phyloP scores from a whole-genome alignment of 2,888 invertebrate genomes.

The Gisinianus flammeolus region DNA sequence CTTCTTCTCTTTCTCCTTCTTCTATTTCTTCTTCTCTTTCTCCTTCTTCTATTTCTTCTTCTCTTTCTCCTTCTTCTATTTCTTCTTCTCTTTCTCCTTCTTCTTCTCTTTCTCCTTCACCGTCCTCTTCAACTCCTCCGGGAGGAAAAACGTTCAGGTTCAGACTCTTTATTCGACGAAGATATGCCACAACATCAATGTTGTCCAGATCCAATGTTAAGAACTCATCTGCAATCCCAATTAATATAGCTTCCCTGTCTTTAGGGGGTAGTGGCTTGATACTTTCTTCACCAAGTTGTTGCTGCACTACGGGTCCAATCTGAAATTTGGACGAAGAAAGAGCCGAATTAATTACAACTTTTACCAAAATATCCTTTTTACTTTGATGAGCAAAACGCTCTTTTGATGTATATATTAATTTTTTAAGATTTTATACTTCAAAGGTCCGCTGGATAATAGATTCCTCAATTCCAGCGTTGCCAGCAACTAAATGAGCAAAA shows the following conservation, averaged over 20 bases:
- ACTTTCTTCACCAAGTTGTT: neutral
- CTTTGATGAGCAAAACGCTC: neutral
- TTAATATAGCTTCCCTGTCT: constrained; percentile 29
- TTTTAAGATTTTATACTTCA: neutral
- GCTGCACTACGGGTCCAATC: constrained; percentile 3
- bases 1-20: no score
- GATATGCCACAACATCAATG: constrained; percentile 26
- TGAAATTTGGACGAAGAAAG: neutral
- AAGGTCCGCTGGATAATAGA: constrained; percentile 46
- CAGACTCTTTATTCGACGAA: no score
- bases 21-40: no score
- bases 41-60: no score
- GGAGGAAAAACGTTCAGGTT: no score
- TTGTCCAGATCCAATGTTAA: constrained; percentile 30
- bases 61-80: no score
- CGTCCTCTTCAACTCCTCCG: no score
- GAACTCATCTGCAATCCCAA: constrained; percentile 42
- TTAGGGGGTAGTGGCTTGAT: neutral
- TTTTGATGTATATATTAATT: neutral
- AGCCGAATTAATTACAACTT: neutral
- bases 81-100: no score
- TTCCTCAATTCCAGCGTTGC: constrained; percentile 67
- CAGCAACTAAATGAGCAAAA: constrained; percentile 72
- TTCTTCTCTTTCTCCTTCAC: no score
- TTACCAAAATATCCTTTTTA: neutral